Conservation (phyloP, 2,113 vertebrate genomes). For the Sprattus sprattus region DNA sequence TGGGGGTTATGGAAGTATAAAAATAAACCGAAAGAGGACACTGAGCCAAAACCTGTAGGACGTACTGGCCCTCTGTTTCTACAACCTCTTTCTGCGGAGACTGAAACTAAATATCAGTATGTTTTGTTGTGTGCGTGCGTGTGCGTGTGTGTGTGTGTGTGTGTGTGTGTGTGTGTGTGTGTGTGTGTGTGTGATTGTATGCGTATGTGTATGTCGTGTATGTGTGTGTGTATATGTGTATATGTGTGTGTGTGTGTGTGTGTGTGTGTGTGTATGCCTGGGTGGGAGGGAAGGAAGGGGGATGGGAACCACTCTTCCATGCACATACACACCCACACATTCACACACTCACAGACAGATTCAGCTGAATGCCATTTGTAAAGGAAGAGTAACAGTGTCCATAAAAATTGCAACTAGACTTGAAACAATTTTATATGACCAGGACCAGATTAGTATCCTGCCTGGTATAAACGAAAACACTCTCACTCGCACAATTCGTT, state of each 20-base stretch:
- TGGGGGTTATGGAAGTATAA: background rate
- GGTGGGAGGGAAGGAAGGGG: background rate
- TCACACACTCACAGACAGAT: background rate
- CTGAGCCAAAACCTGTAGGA: background rate
- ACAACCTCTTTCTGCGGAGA: background rate
- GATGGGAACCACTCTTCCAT: background rate
- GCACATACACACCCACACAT: background rate
- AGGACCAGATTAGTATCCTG: background rate
- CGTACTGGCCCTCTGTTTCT: background rate
- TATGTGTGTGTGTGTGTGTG: background rate
- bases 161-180: too few relatives aligned
- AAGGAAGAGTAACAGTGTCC: background rate
- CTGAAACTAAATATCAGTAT: background rate
- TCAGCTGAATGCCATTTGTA: background rate
- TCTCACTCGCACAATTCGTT: background rate
- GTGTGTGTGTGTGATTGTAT: slow-evolving; percentile 14
- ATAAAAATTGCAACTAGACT: background rate
- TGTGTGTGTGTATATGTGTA: background rate
- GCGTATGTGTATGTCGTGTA: too few relatives aligned
- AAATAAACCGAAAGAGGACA: background rate
- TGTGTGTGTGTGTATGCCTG: slow-evolving; percentile 10
- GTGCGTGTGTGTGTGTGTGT: background rate
- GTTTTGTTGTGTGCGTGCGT: background rate
- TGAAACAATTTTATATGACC: background rate
- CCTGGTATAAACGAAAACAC: slow-evolving; percentile 7